Conservation (phyloP, 1,140 invertebrate genomes). For the Heterodera carotae region DNA sequence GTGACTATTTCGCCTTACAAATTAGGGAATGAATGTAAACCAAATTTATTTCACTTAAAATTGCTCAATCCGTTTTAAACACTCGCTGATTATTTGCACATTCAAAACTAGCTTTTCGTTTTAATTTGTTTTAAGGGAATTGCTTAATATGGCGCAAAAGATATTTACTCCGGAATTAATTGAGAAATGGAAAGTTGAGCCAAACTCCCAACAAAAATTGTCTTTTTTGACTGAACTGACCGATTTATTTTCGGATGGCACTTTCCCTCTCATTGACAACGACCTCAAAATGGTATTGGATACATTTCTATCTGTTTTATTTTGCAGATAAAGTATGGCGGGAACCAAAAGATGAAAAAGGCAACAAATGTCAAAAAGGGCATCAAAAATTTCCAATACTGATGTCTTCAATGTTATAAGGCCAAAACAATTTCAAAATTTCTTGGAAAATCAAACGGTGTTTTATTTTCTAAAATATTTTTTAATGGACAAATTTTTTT, state of each 20-base stretch:
- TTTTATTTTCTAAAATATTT: too few species aligned
- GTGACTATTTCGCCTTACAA: too few species aligned
- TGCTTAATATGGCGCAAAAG: neutral
- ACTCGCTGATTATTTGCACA: neutral
- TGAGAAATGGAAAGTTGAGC: neutral
- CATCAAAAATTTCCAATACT: too few species aligned
- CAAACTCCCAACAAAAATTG: neutral
- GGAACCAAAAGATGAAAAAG: too few species aligned
- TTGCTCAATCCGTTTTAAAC: neutral
- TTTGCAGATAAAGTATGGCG: neutral
- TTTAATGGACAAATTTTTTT: too few species aligned
- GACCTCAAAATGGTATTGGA: slow-evolving; percentile 29
- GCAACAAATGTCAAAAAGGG: too few species aligned
- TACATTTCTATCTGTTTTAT: neutral
- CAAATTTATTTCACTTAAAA: neutral
- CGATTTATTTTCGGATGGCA: neutral
- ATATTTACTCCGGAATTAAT: neutral
- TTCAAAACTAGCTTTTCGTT: neutral
- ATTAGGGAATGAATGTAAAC: slow-evolving; percentile 5
- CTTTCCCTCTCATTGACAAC: slow-evolving; percentile 15
- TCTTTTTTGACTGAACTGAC: neutral
- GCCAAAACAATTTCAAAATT: too few species aligned
- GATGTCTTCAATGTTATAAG: too few species aligned
- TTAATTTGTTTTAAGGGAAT: neutral
- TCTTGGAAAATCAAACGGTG: too few species aligned